Percentiles rank a stretch among this genome's conserved stretches.
phyloP scores from a whole-genome alignment of 2,888 invertebrate genomes.

The Himalopsyche tibetana region DNA sequence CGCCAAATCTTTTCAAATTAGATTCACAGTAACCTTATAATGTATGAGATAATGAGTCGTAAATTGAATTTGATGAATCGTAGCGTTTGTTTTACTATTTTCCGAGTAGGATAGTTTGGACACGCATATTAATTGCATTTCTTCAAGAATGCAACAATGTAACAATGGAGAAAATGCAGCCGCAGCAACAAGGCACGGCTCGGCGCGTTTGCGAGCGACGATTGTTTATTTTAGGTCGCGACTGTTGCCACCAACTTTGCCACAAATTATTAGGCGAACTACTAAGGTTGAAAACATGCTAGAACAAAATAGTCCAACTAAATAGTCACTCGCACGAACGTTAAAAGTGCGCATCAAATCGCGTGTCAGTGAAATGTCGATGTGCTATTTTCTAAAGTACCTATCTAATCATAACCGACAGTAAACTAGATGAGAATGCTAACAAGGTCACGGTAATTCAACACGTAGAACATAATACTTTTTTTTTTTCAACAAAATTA shows the following conservation, averaged over 20 bases:
- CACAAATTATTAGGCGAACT: not conserved
- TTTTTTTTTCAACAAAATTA: too few relatives aligned
- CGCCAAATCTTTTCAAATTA: conserved; percentile 4
- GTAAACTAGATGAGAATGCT: too few relatives aligned
- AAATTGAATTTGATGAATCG: conserved; percentile 14
- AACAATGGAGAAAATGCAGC: conserved; percentile 3
- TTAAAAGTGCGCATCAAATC: too few relatives aligned
- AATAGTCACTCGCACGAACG: too few relatives aligned
- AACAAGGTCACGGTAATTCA: too few relatives aligned
- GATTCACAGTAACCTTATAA: not conserved
- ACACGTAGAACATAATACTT: too few relatives aligned
- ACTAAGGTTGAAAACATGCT: not conserved
- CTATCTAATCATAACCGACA: too few relatives aligned
- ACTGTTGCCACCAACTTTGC: conserved; percentile 8
- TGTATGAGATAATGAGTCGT: not conserved
- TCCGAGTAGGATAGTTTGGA: not conserved
- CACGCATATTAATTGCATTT: not conserved
- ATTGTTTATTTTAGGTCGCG: conserved; percentile 34
- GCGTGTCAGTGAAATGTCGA: too few relatives aligned
- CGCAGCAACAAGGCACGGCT: not conserved
- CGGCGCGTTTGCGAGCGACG: not conserved
- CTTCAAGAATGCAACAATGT: conserved; percentile 15
- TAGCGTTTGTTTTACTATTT: not conserved
- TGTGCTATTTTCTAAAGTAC: too few relatives aligned
- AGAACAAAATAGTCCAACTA: too few relatives aligned